phyloP scores from a whole-genome alignment of 2,888 invertebrate genomes.

The Euplagia quadripunctaria region DNA sequence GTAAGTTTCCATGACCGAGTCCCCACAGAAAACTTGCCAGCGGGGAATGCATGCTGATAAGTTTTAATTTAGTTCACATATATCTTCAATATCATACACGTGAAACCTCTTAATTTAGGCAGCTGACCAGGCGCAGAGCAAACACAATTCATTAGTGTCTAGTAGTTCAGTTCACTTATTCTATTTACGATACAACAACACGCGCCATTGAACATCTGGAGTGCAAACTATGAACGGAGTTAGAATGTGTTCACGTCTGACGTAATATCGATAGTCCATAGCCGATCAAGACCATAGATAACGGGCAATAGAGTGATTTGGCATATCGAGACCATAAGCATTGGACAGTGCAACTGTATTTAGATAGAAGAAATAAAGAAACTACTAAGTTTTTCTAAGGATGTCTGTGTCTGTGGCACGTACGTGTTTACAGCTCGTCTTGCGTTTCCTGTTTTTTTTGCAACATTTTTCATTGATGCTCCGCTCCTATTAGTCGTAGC shows the following conservation, averaged over 20 bases:
- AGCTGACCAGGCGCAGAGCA: conserved; percentile 16
- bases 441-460: too few species aligned
- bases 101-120: conserved; percentile 9
- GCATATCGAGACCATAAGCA: too few species aligned
- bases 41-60: too few species aligned
- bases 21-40: background rate
- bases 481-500: too few species aligned
- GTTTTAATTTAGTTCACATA: background rate
- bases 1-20: background rate
- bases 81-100: conserved; percentile 3
- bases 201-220: conserved; percentile 12
- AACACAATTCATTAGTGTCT: conserved; percentile 39
- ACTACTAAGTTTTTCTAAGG: too few species aligned
- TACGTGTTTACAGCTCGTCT: too few species aligned
- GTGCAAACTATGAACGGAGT: background rate
- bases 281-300: background rate
- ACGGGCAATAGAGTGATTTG: background rate
- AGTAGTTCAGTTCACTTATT: conserved; percentile 27
- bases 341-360: too few species aligned
- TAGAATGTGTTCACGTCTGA: background rate
- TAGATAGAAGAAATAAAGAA: too few species aligned
- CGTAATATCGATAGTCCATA: background rate
- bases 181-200: conserved; percentile 29
- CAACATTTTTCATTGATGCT: too few species aligned
- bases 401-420: too few species aligned